Evolutionary conservation across 2,797 vertebrate species (phyloP).

Genomic region (Cryptoprocta ferox): DNA sequence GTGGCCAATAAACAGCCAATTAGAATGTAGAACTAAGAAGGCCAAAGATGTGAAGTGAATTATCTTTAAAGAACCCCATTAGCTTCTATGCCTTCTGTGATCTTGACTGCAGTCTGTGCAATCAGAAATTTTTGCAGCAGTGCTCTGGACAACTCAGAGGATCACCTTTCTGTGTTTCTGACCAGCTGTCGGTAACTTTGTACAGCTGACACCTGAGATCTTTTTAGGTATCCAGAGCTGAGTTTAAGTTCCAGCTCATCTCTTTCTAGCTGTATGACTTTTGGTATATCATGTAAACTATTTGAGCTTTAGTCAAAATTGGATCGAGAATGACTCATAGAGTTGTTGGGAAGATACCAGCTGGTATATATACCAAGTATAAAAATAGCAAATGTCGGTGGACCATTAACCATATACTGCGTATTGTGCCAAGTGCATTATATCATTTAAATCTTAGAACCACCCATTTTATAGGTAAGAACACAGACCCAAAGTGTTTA

Average conservation of each 20-base stretch:
- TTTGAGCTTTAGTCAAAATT: not conserved
- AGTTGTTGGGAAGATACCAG: conserved; percentile 24
- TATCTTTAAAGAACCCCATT: conserved; percentile 39
- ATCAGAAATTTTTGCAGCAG: not conserved
- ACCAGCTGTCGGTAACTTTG: not conserved
- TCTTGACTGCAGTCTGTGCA: not conserved
- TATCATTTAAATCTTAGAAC: conserved; percentile 30
- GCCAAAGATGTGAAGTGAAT: not conserved
- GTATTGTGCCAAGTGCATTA: not conserved
- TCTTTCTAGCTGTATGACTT: conserved; percentile 16
- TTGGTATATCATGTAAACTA: not conserved
- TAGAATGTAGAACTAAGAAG: not conserved
- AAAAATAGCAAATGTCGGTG: not conserved
- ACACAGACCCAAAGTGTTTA: not conserved
- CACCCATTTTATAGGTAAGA: not conserved
- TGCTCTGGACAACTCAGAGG: not conserved
- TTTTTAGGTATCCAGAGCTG: conserved; percentile 7
- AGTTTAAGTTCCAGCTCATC: not conserved
- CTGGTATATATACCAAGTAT: not conserved
- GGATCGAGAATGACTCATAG: not conserved
- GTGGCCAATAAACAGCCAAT: not conserved
- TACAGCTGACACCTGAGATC: not conserved
- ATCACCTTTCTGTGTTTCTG: not conserved
- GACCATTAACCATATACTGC: not conserved
- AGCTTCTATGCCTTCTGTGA: not conserved